Conservation (phyloP, 2,797 vertebrate genomes). For the Forpus xanthops region DNA sequence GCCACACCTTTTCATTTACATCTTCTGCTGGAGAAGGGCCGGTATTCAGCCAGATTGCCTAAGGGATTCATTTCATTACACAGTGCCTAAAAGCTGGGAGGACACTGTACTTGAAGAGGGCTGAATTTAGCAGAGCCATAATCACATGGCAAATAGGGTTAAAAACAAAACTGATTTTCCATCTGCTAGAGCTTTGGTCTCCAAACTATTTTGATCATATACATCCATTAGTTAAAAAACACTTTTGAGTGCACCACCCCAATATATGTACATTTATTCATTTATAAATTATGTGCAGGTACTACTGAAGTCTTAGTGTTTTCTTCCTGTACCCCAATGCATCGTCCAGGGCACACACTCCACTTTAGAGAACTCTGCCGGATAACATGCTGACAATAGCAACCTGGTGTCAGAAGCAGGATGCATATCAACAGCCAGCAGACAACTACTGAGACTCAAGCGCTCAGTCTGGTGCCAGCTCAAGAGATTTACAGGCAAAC, state of each 20-base stretch:
- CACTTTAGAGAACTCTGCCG: background rate
- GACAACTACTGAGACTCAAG: background rate
- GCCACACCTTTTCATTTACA: background rate
- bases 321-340: background rate
- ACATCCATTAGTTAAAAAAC: background rate
- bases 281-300: background rate
- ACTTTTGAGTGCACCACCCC: fast-evolving
- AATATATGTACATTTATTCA: background rate
- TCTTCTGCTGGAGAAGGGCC: background rate
- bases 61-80: background rate
- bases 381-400: background rate
- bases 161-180: background rate
- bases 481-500: background rate
- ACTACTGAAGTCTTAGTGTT: background rate
- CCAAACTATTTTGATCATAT: background rate
- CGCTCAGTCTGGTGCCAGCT: background rate
- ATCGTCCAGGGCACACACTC: fast-evolving
- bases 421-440: background rate
- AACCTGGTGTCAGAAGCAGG: background rate
- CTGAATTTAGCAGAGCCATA: background rate
- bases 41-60: background rate
- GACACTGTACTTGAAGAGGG: background rate
- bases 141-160: background rate
- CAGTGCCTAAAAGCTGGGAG: background rate
- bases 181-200: background rate